These are phyloP conservation scores for Laspeyria flexula DNA, from an alignment of 2,888 invertebrate species.

Conservation along the genomic window DNA sequence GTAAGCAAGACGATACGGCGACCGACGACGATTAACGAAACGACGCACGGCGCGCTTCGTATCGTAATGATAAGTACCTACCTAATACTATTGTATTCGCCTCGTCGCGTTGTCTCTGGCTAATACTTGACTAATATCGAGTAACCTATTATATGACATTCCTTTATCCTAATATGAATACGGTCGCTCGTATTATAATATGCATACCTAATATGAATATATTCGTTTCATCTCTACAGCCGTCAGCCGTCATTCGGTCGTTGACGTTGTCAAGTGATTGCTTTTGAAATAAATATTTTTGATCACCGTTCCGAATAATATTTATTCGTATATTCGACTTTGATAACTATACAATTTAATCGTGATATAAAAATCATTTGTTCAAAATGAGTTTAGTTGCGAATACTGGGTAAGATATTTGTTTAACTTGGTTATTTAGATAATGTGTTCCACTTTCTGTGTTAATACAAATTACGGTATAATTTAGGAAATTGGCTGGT, in stretches of 20 bases:
- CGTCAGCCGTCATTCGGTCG: constrained; percentile 7
- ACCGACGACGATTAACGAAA: too few species aligned
- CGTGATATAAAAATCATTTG: constrained; percentile 11
- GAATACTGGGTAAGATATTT: constrained; percentile 75
- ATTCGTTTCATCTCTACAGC: not conserved
- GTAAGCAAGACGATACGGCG: too few species aligned
- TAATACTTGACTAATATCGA: too few species aligned
- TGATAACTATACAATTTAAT: constrained; percentile 11
- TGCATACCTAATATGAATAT: too few species aligned
- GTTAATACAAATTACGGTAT: constrained; percentile 40
- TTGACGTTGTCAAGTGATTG: constrained; percentile 24
- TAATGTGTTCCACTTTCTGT: constrained; percentile 33
- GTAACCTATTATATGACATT: too few species aligned
- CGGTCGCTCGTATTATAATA: too few species aligned
- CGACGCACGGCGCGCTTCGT: too few species aligned
- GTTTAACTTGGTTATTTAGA: constrained; percentile 12
- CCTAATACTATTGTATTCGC: too few species aligned
- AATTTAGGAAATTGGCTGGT: constrained; percentile 89
- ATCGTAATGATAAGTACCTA: too few species aligned
- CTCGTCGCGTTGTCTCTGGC: too few species aligned
- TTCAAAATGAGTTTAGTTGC: constrained; percentile 80
- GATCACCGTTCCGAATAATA: constrained; percentile 7
- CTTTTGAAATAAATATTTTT: constrained; percentile 21
- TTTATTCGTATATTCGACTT: constrained; percentile 10
- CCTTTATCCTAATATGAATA: too few species aligned